phyloP scores from a whole-genome alignment of 1,140 invertebrate genomes.

The Megathymus violae region DNA sequence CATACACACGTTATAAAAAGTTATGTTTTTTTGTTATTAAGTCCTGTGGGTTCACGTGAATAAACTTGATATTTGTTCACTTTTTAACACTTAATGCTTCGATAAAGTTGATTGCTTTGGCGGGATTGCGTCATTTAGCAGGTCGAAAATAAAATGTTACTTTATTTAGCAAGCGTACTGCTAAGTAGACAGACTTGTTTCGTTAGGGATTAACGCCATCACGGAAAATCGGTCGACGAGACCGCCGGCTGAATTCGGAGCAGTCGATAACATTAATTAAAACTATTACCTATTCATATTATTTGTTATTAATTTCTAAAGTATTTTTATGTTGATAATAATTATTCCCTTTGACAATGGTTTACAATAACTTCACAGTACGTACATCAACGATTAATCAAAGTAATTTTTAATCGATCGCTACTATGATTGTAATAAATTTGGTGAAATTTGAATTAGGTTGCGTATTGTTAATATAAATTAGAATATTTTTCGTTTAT shows the following conservation, averaged over 20 bases:
- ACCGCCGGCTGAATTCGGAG: background rate
- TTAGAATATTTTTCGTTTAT: too few relatives aligned
- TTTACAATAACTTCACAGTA: too few relatives aligned
- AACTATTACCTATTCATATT: background rate
- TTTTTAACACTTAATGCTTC: conserved; percentile 22
- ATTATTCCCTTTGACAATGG: too few relatives aligned
- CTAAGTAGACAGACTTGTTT: conserved; percentile 38
- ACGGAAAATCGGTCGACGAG: conserved; percentile 19
- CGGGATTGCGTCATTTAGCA: conserved; percentile 25
- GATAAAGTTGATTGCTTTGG: conserved; percentile 32
- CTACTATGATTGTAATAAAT: too few relatives aligned
- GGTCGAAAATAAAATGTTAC: conserved; percentile 24
- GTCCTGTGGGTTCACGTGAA: conserved; percentile 17
- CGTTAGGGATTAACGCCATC: conserved; percentile 34
- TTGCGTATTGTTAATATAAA: too few relatives aligned
- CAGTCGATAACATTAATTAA: conserved; percentile 1
- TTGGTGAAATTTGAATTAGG: too few relatives aligned
- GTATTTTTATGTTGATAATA: too few relatives aligned
- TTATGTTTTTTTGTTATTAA: conserved; percentile 49
- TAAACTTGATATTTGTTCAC: conserved; percentile 28
- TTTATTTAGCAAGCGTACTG: conserved; percentile 24
- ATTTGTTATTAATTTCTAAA: too few relatives aligned
- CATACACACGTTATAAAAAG: conserved; percentile 62
- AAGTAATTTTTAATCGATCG: too few relatives aligned
- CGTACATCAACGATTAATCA: too few relatives aligned